Evolutionary conservation across 1,140 invertebrate species (phyloP).

Genomic region (Bombus impatiens): DNA sequence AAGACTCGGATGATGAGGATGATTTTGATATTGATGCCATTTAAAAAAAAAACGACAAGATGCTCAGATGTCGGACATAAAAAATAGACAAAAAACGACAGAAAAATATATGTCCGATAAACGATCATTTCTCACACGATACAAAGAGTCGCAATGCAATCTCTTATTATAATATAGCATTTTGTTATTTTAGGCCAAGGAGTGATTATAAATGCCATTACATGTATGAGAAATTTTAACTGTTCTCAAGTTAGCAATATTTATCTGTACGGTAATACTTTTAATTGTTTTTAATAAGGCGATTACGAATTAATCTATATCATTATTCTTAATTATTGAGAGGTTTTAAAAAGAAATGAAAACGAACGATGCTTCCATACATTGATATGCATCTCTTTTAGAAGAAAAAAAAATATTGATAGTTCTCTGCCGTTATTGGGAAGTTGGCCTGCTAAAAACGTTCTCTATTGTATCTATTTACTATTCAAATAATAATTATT

Average conservation of each 20-base stretch:
- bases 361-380: constrained; percentile 30
- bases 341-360: constrained; percentile 37
- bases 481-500: constrained; percentile 75
- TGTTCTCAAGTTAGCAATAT: constrained; percentile 71
- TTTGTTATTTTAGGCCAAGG: constrained; percentile 67
- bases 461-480: constrained; percentile 78
- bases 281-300: constrained; percentile 60
- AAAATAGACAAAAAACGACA: constrained; percentile 30
- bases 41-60: constrained; percentile 82
- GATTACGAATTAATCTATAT: constrained; percentile 43
- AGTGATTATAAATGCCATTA: constrained; percentile 55
- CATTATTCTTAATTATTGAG: constrained; percentile 55
- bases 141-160: constrained; percentile 66
- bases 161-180: constrained; percentile 67
- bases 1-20: constrained; percentile 88
- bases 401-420: constrained; percentile 48
- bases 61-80: constrained; percentile 38
- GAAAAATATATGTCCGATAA: constrained; percentile 44
- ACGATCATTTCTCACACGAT: constrained; percentile 55
- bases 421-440: constrained; percentile 56
- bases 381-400: constrained; percentile 52
- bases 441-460: constrained; percentile 73
- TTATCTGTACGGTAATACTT: constrained; percentile 71
- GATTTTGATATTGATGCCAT: constrained; percentile 97
- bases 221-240: constrained; percentile 70